A percentile compares a stretch with the other conserved stretches of the same genome.
phyloP scores from a whole-genome alignment of 2,113 vertebrate genomes.

The Ahaetulla prasina region DNA sequence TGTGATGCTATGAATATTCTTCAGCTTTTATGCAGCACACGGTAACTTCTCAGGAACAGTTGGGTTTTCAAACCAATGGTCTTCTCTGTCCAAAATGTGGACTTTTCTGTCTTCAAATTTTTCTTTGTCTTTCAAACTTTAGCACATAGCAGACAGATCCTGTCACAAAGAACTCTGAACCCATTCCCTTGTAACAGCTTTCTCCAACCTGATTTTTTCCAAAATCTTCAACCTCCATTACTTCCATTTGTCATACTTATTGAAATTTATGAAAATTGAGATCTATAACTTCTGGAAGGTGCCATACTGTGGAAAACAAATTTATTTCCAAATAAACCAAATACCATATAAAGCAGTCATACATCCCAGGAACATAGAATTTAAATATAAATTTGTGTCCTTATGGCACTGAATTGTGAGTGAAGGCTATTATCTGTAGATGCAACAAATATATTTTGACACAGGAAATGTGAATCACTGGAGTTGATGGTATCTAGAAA shows the following conservation, averaged over 20 bases:
- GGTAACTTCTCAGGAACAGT: too few species aligned
- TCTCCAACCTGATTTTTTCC: background rate
- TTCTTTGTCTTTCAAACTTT: background rate
- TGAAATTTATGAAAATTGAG: background rate
- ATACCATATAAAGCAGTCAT: constrained; percentile 57
- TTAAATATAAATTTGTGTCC: constrained; percentile 51
- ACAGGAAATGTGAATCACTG: constrained; percentile 52
- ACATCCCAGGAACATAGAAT: constrained; percentile 41
- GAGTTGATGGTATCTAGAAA: constrained; percentile 57
- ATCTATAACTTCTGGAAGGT: background rate
- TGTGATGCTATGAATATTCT: too few species aligned
- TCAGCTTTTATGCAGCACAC: too few species aligned
- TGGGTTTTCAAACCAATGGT: too few species aligned
- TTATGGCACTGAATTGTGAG: constrained; percentile 46
- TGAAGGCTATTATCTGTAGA: constrained; percentile 55
- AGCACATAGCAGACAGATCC: background rate
- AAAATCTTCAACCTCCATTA: background rate
- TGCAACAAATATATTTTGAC: constrained; percentile 51
- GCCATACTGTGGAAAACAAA: background rate
- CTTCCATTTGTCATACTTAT: background rate
- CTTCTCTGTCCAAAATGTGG: too few species aligned
- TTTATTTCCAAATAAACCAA: constrained; percentile 67
- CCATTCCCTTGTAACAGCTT: background rate
- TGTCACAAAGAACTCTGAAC: constrained; percentile 33
- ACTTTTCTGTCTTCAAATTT: background rate